Evolutionary conservation across 2,888 invertebrate species (phyloP).

Genomic region (Drymonia ruficornis): DNA sequence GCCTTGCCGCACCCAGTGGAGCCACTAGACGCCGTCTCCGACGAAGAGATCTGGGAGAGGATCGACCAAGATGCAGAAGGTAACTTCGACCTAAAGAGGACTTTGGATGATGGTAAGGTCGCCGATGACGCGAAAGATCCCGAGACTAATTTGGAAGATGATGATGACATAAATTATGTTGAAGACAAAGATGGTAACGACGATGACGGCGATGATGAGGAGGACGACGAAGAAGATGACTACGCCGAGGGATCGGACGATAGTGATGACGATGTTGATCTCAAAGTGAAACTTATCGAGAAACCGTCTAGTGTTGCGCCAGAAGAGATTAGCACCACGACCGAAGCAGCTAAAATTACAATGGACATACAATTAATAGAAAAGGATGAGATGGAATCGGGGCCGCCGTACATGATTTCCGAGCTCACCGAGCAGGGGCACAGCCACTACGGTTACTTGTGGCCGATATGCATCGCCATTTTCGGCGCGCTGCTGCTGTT

Average conservation of each 20-base stretch:
- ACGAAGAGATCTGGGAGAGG: conserved; percentile 80
- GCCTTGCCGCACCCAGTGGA: conserved; percentile 64
- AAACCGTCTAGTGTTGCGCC: conserved; percentile 44
- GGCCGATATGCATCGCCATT: conserved; percentile 85
- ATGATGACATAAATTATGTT: conserved; percentile 55
- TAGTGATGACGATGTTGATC: conserved; percentile 51
- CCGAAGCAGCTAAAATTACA: conserved; percentile 49
- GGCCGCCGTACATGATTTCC: conserved; percentile 44
- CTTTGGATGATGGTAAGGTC: conserved; percentile 71
- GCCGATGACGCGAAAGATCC: conserved; percentile 53
- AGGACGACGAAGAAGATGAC: conserved; percentile 60
- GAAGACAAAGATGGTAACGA: conserved; percentile 65
- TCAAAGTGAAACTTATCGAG: conserved; percentile 68
- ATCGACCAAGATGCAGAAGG: conserved; percentile 69
- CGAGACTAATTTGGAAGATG: conserved; percentile 44
- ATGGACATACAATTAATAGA: conserved; percentile 69
- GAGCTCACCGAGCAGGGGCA: conserved; percentile 69
- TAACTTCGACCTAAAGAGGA: conserved; percentile 73
- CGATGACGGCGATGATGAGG: conserved; percentile 65
- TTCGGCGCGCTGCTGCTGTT: conserved; percentile 84
- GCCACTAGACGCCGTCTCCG: conserved; percentile 63
- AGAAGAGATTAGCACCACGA: conserved; percentile 22
- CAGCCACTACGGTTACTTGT: conserved; percentile 79
- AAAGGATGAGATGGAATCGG: conserved; percentile 54
- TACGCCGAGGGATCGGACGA: conserved; percentile 55